phyloP scores from a whole-genome alignment of 2,113 vertebrate species.

The Eudyptes chrysolophus region DNA sequence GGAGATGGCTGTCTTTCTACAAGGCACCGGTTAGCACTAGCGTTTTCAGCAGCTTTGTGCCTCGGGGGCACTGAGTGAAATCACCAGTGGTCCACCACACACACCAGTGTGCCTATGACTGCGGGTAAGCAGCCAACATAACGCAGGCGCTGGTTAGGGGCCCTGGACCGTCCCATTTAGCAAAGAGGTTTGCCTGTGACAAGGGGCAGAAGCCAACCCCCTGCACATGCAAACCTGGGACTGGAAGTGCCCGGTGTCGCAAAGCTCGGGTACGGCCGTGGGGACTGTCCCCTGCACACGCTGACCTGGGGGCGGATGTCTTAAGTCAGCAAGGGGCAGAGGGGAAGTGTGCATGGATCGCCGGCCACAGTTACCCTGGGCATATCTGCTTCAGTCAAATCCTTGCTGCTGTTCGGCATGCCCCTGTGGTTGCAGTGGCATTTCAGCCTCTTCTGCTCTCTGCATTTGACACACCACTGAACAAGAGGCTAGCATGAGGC shows the following conservation, averaged over 20 bases:
- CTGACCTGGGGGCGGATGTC: background rate
- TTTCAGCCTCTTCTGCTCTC: background rate
- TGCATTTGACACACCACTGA: background rate
- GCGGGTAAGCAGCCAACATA: background rate
- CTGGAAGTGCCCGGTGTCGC: background rate
- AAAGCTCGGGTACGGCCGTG: background rate
- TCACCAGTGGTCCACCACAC: rapidly evolving
- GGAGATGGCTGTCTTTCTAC: background rate
- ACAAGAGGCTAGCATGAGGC: background rate
- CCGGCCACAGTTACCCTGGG: too few relatives aligned
- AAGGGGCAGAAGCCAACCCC: background rate
- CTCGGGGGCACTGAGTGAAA: background rate
- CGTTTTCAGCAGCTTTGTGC: background rate
- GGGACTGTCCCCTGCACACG: too few relatives aligned
- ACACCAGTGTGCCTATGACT: rapidly evolving
- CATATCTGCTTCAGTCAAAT: background rate
- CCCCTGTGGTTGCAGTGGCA: rapidly evolving
- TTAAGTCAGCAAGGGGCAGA: background rate
- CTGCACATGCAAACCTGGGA: rapidly evolving
- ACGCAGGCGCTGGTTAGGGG: rapidly evolving
- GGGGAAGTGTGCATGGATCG: background rate
- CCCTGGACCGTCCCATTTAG: rapidly evolving
- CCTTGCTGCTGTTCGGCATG: background rate
- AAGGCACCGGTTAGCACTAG: background rate
- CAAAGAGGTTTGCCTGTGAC: background rate